Conservation (phyloP, 92 coral and sea anemone species). For the Parazoanthus swiftii region DNA sequence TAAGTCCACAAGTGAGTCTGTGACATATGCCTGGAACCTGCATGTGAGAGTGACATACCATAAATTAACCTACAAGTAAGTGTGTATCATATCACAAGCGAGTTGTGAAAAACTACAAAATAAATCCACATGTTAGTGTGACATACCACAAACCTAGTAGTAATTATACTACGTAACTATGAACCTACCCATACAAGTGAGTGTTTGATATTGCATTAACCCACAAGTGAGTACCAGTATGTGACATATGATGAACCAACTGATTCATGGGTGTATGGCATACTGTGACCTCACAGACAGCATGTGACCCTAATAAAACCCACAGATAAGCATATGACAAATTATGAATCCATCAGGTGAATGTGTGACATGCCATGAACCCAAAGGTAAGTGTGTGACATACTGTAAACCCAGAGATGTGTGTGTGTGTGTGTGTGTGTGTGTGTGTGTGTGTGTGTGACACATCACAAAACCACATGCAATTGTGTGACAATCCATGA, state of each 20-base stretch:
- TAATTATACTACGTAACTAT: neutral
- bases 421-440: neutral
- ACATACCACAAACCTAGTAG: neutral
- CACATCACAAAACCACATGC: neutral
- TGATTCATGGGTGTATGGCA: constrained; percentile 38
- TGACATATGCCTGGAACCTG: neutral
- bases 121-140: neutral
- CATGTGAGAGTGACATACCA: neutral
- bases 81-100: neutral
- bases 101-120: neutral
- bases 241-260: constrained; percentile 1
- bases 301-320: neutral
- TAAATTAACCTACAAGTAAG: neutral
- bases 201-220: too few species aligned
- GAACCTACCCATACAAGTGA: too few species aligned
- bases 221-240: neutral
- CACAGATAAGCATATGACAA: neutral
- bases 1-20: neutral
- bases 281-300: constrained; percentile 51
- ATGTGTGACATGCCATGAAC: constrained; percentile 67
- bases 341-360: neutral
- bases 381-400: neutral
- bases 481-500: neutral
- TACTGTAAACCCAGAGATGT: neutral
- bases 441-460: neutral